A percentile compares a stretch with the other conserved stretches of the same genome.
These are phyloP conservation scores for Otocyon megalotis DNA, from an alignment of 2,113 vertebrate genomes.

Conservation along the genomic window DNA sequence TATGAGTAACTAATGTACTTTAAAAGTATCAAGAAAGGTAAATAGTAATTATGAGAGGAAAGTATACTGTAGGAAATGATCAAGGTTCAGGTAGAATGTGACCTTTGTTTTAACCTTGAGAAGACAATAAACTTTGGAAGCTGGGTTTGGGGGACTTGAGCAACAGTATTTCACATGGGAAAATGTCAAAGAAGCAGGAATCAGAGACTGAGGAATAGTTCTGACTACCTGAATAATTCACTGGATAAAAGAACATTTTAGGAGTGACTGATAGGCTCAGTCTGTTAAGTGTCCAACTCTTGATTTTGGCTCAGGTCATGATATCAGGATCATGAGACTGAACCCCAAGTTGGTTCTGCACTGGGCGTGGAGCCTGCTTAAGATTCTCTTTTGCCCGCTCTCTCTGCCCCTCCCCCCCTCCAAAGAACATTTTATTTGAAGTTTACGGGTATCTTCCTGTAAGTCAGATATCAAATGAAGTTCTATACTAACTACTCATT, in stretches of 20 bases:
- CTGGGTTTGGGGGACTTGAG: no score
- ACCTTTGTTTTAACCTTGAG: not conserved
- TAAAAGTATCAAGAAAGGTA: not conserved
- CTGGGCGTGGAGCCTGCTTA: not conserved
- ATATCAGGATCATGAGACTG: not conserved
- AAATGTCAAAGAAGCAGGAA: not conserved
- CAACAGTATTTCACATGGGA: not conserved
- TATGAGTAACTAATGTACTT: not conserved
- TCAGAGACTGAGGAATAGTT: not conserved
- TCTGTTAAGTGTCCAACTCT: not conserved
- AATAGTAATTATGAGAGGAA: not conserved
- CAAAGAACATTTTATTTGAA: not conserved
- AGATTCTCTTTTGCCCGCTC: not conserved
- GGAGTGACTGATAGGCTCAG: not conserved
- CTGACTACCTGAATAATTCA: not conserved
- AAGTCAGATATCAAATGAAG: not conserved
- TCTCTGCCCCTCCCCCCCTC: not conserved
- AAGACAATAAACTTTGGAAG: not conserved
- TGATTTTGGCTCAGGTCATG: not conserved
- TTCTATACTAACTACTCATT: not conserved
- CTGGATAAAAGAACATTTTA: not conserved
- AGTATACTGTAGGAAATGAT: not conserved
- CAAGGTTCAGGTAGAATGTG: not conserved
- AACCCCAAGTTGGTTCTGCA: not conserved
- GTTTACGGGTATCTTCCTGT: not conserved